phyloP scores from a whole-genome alignment of 2,797 vertebrate species.

The Danio kyathit region DNA sequence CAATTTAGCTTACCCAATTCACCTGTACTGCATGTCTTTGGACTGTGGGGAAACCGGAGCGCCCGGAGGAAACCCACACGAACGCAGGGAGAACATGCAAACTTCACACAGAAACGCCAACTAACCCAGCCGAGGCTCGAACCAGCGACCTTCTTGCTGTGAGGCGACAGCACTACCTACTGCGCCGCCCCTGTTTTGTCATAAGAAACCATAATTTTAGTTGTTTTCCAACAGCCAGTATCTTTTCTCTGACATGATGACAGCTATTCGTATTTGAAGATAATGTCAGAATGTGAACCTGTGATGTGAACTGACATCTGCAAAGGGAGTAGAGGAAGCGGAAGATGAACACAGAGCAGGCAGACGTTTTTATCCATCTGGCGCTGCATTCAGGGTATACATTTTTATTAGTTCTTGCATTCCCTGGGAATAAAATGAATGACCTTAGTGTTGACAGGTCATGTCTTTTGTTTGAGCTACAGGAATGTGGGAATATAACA shows the following conservation, averaged over 20 bases:
- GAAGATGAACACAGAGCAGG: background rate
- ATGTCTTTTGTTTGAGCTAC: background rate
- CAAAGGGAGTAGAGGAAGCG: background rate
- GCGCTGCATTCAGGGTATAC: background rate
- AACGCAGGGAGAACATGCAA: too few relatives aligned
- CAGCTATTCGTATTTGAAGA: background rate
- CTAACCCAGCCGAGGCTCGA: too few relatives aligned
- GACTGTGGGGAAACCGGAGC: too few relatives aligned
- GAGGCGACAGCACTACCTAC: too few relatives aligned
- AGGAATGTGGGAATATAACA: background rate
- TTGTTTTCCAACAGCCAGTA: background rate
- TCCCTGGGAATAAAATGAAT: background rate
- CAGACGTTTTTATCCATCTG: background rate
- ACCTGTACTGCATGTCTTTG: too few relatives aligned
- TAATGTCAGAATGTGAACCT: background rate
- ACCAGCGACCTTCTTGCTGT: too few relatives aligned
- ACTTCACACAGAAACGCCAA: too few relatives aligned
- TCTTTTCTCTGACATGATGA: background rate
- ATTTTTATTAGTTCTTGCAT: background rate
- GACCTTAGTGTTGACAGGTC: background rate
- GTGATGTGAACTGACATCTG: slow-evolving; percentile 11
- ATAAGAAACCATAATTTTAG: background rate
- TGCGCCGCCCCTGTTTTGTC: background rate
- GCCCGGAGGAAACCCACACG: too few relatives aligned
- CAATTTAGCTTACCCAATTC: too few relatives aligned